A percentile compares a stretch with the other conserved stretches of the same genome.
Evolutionary conservation across 2,113 vertebrate species (phyloP).

Genomic region (Sylvilagus bachmani): DNA sequence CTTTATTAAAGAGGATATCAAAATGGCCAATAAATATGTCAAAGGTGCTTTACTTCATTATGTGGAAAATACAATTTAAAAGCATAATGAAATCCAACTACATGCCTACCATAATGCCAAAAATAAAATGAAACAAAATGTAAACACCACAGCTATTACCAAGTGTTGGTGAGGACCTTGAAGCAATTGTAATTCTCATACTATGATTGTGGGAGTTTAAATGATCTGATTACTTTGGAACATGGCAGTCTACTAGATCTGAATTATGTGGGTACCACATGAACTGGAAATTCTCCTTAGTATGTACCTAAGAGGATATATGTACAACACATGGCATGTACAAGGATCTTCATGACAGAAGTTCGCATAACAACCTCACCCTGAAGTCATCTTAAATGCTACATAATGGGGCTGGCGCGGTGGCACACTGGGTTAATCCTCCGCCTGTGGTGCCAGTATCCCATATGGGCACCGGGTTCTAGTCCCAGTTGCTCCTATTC

Average conservation of each 20-base stretch:
- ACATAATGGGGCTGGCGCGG: too few relatives aligned
- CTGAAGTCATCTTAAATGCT: not conserved
- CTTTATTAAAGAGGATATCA: not conserved
- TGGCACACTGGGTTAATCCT: too few relatives aligned
- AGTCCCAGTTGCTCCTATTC: too few relatives aligned
- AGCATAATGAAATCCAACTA: not conserved
- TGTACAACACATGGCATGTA: not conserved
- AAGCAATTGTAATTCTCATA: not conserved
- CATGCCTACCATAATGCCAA: not conserved
- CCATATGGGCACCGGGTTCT: too few relatives aligned
- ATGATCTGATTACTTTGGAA: not conserved
- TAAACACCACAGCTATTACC: not conserved
- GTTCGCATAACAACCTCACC: not conserved
- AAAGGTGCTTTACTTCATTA: not conserved
- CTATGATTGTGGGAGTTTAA: not conserved
- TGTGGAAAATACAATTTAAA: constrained; percentile 23
- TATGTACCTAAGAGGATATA: not conserved
- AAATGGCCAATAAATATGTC: not conserved
- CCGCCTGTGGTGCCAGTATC: too few relatives aligned
- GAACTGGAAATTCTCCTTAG: not conserved
- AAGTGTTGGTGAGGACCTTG: not conserved
- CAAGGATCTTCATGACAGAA: not conserved
- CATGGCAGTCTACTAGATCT: not conserved
- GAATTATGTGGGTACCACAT: not conserved
- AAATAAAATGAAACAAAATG: not conserved